A percentile compares a stretch with the other conserved stretches of the same genome.
Conservation (phyloP, 2,113 vertebrate species). For the Empidonax alnorum region DNA sequence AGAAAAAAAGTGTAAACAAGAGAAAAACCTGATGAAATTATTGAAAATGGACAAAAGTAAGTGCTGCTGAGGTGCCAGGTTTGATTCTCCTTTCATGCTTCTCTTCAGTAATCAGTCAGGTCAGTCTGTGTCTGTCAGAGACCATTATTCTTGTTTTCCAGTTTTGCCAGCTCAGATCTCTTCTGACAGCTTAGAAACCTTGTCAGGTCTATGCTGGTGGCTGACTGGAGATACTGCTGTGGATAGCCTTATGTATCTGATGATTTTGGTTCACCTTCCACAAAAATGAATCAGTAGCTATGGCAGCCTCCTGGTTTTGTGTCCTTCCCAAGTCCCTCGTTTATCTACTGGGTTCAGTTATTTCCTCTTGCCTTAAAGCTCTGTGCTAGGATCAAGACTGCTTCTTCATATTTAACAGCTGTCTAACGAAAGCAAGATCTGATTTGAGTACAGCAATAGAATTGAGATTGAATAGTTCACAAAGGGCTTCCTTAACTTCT, state of each 20-base stretch:
- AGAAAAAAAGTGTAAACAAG: background rate
- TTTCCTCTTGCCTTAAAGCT: background rate
- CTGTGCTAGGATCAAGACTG: background rate
- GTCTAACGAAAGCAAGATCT: background rate
- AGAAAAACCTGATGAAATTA: background rate
- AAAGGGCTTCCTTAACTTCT: background rate
- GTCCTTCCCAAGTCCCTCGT: background rate
- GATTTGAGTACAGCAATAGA: background rate
- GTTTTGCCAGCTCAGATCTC: background rate
- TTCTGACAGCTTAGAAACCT: background rate
- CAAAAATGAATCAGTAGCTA: background rate
- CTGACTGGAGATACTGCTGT: background rate
- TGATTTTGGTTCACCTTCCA: background rate
- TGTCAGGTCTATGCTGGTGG: background rate
- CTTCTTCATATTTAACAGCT: background rate
- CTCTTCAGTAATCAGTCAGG: background rate
- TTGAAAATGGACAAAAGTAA: background rate
- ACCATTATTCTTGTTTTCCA: background rate
- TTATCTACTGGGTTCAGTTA: background rate
- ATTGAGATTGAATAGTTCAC: background rate
- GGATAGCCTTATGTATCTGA: background rate
- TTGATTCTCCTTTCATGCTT: background rate
- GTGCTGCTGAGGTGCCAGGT: background rate
- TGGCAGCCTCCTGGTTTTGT: background rate
- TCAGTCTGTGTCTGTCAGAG: background rate